Conservation (phyloP, 2,888 invertebrate species). For the Bedellia somnulentella region DNA sequence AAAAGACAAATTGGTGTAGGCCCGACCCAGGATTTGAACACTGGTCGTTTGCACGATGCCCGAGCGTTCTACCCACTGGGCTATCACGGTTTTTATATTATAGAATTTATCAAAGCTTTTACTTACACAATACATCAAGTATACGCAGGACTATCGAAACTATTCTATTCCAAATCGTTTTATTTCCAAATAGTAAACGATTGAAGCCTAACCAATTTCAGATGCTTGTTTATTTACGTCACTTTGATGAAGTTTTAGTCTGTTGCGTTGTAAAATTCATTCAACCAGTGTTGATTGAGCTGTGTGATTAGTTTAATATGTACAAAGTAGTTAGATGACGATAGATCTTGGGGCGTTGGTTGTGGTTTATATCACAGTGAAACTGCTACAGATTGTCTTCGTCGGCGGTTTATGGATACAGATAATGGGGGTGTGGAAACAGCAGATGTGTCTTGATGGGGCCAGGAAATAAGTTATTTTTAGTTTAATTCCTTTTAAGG, state of each 20-base stretch:
- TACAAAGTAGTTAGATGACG: no score
- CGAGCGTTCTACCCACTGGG: no score
- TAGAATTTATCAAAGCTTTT: no score
- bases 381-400: constrained; percentile 38
- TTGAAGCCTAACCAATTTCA: constrained; percentile 12
- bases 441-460: constrained; percentile 32
- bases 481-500: no score
- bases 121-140: no score
- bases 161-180: constrained; percentile 4
- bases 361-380: constrained; percentile 26
- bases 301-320: no score
- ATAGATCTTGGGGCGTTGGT: constrained; percentile 19
- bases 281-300: constrained; percentile 18
- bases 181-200: neutral
- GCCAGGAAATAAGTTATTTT: constrained; percentile 22
- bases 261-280: constrained; percentile 30
- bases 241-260: constrained; percentile 40
- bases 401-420: constrained; percentile 41
- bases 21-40: no score
- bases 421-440: constrained; percentile 37
- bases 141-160: no score
- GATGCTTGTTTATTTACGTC: constrained; percentile 30
- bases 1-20: no score
- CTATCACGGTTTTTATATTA: no score
- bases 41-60: no score